Evolutionary conservation across 2,113 vertebrate species (phyloP).

Genomic region (Machaerirhynchus nigripectus): DNA sequence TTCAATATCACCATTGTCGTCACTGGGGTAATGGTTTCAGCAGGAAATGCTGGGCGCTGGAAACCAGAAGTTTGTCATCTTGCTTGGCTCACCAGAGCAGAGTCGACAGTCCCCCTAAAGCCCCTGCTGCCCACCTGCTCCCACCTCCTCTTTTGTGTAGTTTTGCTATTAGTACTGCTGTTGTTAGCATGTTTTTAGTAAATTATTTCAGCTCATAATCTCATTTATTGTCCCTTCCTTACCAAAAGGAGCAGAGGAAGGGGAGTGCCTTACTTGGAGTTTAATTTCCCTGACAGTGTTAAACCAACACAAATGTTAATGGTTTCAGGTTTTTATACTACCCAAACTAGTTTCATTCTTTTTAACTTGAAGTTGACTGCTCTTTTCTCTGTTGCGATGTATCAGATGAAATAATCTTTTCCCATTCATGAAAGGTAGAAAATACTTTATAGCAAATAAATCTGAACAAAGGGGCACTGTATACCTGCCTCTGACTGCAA

Average conservation of each 20-base stretch:
- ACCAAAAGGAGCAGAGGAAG: background rate
- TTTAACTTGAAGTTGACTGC: background rate
- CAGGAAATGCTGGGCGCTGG: rapidly evolving
- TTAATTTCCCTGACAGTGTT: background rate
- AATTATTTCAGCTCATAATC: background rate
- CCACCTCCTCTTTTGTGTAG: background rate
- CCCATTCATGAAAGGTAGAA: background rate
- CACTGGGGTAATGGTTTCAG: background rate
- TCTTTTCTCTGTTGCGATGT: background rate
- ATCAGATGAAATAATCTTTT: background rate
- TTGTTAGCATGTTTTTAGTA: background rate
- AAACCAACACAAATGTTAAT: background rate
- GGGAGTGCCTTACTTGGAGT: no score
- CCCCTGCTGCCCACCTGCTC: background rate
- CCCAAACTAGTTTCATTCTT: background rate
- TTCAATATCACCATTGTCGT: rapidly evolving
- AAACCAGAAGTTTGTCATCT: background rate
- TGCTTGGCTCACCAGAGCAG: background rate
- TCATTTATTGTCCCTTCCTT: background rate
- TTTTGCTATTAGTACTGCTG: background rate
- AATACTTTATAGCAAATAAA: background rate
- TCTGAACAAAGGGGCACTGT: background rate
- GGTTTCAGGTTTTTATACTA: background rate
- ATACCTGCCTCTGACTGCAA: background rate
- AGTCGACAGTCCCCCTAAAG: background rate